Evolutionary conservation across 2,888 invertebrate species (phyloP), one percentile per base, ranked within the genome.

Genomic region (Acleris cristana): DNA sequence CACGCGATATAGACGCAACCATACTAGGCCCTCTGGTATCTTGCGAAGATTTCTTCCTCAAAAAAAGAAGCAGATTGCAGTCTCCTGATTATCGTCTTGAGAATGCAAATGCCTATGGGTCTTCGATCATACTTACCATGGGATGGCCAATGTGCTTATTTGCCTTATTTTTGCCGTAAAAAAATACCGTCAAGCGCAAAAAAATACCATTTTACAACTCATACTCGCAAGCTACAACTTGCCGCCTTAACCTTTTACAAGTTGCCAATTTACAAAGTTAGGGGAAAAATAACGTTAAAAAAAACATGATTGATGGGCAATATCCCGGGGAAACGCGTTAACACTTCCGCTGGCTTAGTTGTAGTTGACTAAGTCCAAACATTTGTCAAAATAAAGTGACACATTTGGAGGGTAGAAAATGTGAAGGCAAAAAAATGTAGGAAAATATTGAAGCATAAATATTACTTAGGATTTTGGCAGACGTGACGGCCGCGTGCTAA

Each of bases 321-420:
- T 66, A 66, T 66, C 56, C 61, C 56, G 34, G 45, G 55, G 55
- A 60, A 55, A 66, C 56, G 52, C 65, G 54, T 60, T 60, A 65
- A 60, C 65, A 60, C 65, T 51, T 56, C 56, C 63, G 48, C 26
- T 48, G 62, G 30, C 54, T 40, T 65, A 61, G 66, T 66, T 66
- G 66, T 66, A 59, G 58, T 48, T 44, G 44, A 45, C 44, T 61
- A 57, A 66, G 61, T 65, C 60, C 14, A 51, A 61, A 48, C 61
- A 66, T 66, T 66, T 66, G 66, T 66, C 66, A 66, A 57, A 45
- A 40, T 19, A 53, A 66, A 57, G 57, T 66, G 66, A 66, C 66
- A 52, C 52, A 53, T 65, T 65, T n/a, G 65, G 26, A 51, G 56
- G 58, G 45, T 21, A 5, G 40, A 52, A 49, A 40, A 51, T 30